These are phyloP conservation scores for Drosophila gunungcola DNA, from an alignment of 1,140 invertebrate species.

Conservation along the genomic window DNA sequence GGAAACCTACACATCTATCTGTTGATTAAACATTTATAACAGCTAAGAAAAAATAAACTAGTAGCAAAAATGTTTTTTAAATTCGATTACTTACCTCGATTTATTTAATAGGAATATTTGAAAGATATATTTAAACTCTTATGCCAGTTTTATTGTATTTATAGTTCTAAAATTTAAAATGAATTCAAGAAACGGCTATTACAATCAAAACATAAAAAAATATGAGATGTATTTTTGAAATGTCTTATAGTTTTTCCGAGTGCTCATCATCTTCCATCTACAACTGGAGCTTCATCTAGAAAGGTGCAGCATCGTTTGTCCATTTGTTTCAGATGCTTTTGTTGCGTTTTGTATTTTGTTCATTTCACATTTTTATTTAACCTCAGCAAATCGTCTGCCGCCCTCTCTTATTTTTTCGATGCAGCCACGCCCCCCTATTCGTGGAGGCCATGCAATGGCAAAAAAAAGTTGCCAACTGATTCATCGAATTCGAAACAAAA, in stretches of 20 bases:
- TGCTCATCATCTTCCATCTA: constrained; percentile 7
- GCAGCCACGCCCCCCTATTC: constrained; percentile 29
- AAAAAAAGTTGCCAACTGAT: constrained; percentile 55
- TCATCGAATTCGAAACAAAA: constrained; percentile 66
- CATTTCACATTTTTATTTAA: constrained; percentile 63
- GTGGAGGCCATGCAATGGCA: constrained; percentile 27
- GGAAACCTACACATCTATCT: too few relatives aligned
- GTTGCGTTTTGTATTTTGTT: constrained; percentile 47
- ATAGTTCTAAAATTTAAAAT: too few relatives aligned
- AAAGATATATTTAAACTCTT: too few relatives aligned
- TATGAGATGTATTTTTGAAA: neutral
- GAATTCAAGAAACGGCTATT: too few relatives aligned
- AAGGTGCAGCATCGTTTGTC: constrained; percentile 65
- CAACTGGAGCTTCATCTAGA: constrained; percentile 20
- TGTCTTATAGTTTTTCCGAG: neutral
- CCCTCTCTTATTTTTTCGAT: constrained; percentile 27
- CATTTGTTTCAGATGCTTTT: constrained; percentile 44
- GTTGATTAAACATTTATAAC: too few relatives aligned
- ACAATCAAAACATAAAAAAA: too few relatives aligned
- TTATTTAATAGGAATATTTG: too few relatives aligned
- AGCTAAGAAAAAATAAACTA: too few relatives aligned
- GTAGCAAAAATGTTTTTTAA: too few relatives aligned
- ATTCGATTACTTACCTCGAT: too few relatives aligned
- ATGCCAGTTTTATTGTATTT: too few relatives aligned
- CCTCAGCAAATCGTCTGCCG: constrained; percentile 43